These are phyloP conservation scores for Himalopsyche kuldschensis DNA, from an alignment of 2,888 invertebrate species.

Conservation along the genomic window DNA sequence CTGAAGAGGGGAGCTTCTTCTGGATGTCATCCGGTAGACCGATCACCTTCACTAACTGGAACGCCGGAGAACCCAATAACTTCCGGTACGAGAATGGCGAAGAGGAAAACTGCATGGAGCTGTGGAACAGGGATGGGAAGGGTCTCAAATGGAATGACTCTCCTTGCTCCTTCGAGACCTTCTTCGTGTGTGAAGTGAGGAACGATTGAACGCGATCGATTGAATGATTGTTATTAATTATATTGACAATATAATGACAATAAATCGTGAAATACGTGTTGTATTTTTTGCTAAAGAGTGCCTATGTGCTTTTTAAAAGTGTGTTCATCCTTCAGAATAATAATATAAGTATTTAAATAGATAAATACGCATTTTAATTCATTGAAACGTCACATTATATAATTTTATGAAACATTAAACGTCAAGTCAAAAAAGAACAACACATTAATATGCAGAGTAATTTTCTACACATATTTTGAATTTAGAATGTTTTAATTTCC, in stretches of 20 bases:
- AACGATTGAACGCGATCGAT: slow-evolving; percentile 48
- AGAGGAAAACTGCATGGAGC: slow-evolving; percentile 87
- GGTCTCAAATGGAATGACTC: slow-evolving; percentile 93
- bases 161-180: slow-evolving; percentile 91
- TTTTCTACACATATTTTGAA: too few relatives aligned
- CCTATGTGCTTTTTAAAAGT: neutral
- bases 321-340: neutral
- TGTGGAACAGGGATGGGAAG: slow-evolving; percentile 91
- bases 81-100: slow-evolving; percentile 92
- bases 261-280: neutral
- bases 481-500: too few relatives aligned
- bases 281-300: neutral
- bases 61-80: slow-evolving; percentile 91
- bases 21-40: slow-evolving; percentile 92
- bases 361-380: too few relatives aligned
- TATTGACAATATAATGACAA: neutral
- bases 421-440: too few relatives aligned
- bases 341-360: too few relatives aligned
- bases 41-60: slow-evolving; percentile 90
- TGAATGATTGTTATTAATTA: neutral
- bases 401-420: too few relatives aligned
- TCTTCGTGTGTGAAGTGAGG: slow-evolving; percentile 86
- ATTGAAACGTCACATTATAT: too few relatives aligned
- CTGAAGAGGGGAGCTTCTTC: slow-evolving; percentile 88
- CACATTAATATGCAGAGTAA: too few relatives aligned